Base-by-base conservation (phyloP, 2,113 vertebrate genomes). In the Perccottus glenii region DNA sequence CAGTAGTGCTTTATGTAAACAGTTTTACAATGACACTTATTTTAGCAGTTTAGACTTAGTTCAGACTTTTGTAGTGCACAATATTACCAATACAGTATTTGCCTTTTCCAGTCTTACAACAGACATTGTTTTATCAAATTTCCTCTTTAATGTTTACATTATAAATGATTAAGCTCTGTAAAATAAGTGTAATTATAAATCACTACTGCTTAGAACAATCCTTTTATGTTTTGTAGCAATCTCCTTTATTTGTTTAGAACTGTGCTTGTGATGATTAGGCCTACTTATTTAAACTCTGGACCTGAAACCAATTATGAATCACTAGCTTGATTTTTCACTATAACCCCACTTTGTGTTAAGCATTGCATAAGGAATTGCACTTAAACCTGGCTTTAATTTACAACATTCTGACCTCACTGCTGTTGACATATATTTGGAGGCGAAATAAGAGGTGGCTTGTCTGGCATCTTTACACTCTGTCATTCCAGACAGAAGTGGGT, bases 371-470 rank as follows among this genome's bases (percentile, higher is more conserved):
- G 43, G 27, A 53, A 64, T 32, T 36, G 40, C 32, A n/a, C 15
- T 50, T 16, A 27, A 64, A 16, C 16, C 65, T 35, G 46, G 16
- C 50, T 16, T 80, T 60, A 5, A 15, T 15, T 80, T 76, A 45
- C 68, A 80, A 64, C 53, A 67, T 47, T 81, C 78, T 66, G 16
- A 78, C 70, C 73, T 81, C 53, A 1, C 43, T 48, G 59, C 48
- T 80, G 76, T 69, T 64, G 57, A 62, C 61, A 56, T 40, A 49
- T 66, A 52, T 11, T 36, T 60, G 38, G 50, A 50, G 66, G 57
- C 52, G 68, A 80, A 84, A 76, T 55, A 38, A 64, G 72, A 78
- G 74, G 73, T 40, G 73, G 19, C 78, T 70, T 33, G 44, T 80
- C 36, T 6, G 50, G 36, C 48, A 67, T 66, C 56, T 75, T 84